phyloP scores from a whole-genome alignment of 2,797 vertebrate genomes.

The Macropodus opercularis region DNA sequence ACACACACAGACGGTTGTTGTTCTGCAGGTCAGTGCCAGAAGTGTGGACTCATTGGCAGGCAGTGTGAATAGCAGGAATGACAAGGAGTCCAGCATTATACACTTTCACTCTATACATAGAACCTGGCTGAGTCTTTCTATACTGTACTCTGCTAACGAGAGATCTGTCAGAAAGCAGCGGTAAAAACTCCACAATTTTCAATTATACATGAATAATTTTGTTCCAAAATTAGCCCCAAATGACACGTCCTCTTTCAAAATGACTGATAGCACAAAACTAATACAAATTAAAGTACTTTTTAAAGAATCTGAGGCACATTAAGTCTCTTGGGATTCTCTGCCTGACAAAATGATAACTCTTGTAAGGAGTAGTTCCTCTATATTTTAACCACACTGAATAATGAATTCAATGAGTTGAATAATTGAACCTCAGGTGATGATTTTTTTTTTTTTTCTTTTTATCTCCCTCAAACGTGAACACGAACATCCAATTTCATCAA shows the following conservation, averaged over 20 bases:
- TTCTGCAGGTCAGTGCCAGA: constrained; percentile 42
- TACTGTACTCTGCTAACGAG: constrained; percentile 13
- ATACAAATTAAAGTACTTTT: constrained; percentile 33
- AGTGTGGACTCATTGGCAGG: constrained; percentile 47
- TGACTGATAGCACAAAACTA: constrained; percentile 8
- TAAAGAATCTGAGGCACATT: constrained; percentile 15
- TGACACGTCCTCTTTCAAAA: constrained; percentile 12
- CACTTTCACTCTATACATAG: constrained; percentile 53
- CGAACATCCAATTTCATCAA: constrained; percentile 15
- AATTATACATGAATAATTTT: constrained; percentile 2
- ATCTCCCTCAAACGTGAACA: constrained; percentile 1
- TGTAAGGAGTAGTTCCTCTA: constrained; percentile 16
- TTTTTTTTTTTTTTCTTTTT: background rate
- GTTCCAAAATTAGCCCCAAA: constrained; percentile 20
- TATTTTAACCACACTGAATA: constrained; percentile 43
- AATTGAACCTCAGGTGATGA: constrained; percentile 52
- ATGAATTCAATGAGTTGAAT: constrained; percentile 50
- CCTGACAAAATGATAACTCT: constrained; percentile 20
- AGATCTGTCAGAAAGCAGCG: background rate
- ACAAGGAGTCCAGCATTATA: constrained; percentile 34
- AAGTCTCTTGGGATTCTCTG: constrained; percentile 3
- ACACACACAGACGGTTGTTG: constrained; percentile 32
- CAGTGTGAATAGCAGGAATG: constrained; percentile 51
- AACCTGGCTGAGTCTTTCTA: constrained; percentile 25
- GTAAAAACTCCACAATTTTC: constrained; percentile 11